Base-by-base conservation (phyloP, 2,888 invertebrate genomes). In the Julus scandinavius region DNA sequence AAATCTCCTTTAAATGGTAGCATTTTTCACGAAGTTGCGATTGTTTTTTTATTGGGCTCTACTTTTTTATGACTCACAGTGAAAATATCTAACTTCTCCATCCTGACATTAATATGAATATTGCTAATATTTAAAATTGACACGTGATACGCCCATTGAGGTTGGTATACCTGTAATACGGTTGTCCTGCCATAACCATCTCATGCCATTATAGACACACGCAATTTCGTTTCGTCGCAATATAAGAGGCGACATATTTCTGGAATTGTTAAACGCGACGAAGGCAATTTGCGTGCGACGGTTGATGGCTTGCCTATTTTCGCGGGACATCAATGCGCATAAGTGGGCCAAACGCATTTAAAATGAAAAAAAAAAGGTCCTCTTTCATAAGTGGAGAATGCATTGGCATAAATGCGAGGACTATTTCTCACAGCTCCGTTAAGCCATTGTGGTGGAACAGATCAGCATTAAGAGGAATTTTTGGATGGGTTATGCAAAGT, bases 401-500 rank as follows among this genome's bases (percentile, higher is more conserved):
- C 63, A 63, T 63, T 17, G 63, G 63, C 63, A n/a, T 63, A 63
- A 63, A 17, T 63, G 63, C 63, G 63, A 63, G n/a, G 63, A 63
- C 63, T 1, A n/a, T n/a, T 63, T 6, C 63, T n/a, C n/a, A n/a
- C 3, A n/a, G 63, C 63, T 54, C 54, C 54, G 4, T 54, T 63
- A 17, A 63, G 63, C 63, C 63, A 63, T 63, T 63, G n/a, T 63
- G n/a, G 63, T 63, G 63, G n/a, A 63, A 17, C 17, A n/a, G 63
- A 63, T 63, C 63, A 63, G 63, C 63, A 63, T 63, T n/a, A 63
- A 63, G 63, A 63, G 63, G 63, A 63, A 63, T 63, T 63, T 63
- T 63, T n/a, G 63, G 63, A 63, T 63, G 63, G 63, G 63, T 63
- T 63, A 63, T 63, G 63, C 63, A 63, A 63, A 63, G 63, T 63